A percentile compares a stretch with the other conserved stretches of the same genome.
Conservation (phyloP, 2,113 vertebrate species). For the Suricata suricatta region DNA sequence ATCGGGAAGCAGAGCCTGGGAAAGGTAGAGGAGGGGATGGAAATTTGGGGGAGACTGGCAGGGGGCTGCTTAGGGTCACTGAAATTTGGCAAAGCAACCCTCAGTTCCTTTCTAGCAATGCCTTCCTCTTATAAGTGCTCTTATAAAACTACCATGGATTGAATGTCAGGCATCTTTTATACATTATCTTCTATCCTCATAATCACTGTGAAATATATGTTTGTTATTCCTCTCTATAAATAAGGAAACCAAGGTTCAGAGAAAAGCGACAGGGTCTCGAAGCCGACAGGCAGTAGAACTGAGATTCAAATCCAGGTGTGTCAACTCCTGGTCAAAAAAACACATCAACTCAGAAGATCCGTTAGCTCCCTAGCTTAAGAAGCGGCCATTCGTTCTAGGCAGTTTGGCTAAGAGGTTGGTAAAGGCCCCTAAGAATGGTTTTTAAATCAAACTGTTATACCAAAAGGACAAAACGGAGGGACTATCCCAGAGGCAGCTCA, state of each 20-base stretch:
- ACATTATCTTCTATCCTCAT: neutral
- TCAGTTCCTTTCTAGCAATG: neutral
- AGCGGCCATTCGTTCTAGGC: neutral
- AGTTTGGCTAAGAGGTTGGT: neutral
- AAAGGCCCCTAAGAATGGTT: neutral
- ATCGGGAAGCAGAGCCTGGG: neutral
- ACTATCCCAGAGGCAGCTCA: neutral
- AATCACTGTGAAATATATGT: neutral
- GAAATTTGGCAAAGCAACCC: neutral
- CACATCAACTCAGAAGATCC: neutral
- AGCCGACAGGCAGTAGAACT: neutral
- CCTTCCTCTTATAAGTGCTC: neutral
- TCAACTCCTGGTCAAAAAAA: neutral
- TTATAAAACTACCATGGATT: neutral
- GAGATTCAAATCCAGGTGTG: neutral
- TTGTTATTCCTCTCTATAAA: neutral
- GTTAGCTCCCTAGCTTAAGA: neutral
- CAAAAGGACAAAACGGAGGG: neutral
- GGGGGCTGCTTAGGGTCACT: neutral
- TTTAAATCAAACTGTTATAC: neutral
- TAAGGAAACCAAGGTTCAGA: neutral
- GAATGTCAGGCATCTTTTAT: neutral
- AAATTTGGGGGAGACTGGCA: neutral
- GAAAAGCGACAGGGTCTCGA: constrained; percentile 15
- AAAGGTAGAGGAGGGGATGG: neutral